These are phyloP conservation scores for Acromyrmex charruanus DNA, from an alignment of 1,140 invertebrate genomes.

Conservation along the genomic window DNA sequence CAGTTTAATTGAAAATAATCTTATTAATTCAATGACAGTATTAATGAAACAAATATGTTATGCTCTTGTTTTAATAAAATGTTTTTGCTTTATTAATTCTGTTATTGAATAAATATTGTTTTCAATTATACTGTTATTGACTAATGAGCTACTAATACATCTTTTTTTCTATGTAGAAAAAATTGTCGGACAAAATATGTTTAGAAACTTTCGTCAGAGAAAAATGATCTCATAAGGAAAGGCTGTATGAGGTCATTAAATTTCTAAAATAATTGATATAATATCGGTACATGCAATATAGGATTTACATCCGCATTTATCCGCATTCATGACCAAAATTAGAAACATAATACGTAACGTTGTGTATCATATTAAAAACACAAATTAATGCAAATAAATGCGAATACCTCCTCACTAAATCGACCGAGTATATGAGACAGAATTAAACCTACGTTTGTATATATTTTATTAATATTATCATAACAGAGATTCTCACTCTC, in stretches of 20 bases:
- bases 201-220: neutral
- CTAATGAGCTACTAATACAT: too few relatives aligned
- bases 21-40: too few relatives aligned
- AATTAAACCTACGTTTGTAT: neutral
- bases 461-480: slow-evolving; percentile 16
- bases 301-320: neutral
- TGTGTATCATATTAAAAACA: neutral
- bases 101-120: too few relatives aligned
- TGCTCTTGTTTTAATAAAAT: too few relatives aligned
- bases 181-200: neutral
- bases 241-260: neutral
- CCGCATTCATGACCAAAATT: slow-evolving; percentile 16
- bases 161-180: neutral
- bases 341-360: neutral
- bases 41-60: too few relatives aligned
- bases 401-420: neutral
- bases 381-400: slow-evolving; percentile 8
- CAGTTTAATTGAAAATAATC: too few relatives aligned
- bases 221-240: neutral
- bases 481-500: neutral
- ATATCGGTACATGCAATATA: slow-evolving; percentile 12
- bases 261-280: neutral
- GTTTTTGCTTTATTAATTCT: too few relatives aligned
- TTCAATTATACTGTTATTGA: too few relatives aligned
- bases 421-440: neutral